Conservation (phyloP, 1,140 invertebrate genomes). For the Achatina immaculata region DNA sequence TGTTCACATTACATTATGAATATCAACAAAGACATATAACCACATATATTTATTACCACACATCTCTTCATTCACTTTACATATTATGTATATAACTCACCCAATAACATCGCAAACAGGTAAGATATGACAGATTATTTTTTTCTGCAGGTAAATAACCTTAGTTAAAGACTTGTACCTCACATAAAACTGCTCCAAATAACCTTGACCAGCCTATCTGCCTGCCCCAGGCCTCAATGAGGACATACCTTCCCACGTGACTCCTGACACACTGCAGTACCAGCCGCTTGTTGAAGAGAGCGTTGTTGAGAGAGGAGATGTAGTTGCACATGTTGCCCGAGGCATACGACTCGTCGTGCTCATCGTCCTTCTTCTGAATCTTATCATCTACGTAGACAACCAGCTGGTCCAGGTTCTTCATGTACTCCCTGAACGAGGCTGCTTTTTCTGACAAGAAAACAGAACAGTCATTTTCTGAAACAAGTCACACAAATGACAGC, state of each 20-base stretch:
- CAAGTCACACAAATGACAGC: no score
- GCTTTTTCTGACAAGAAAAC: slow-evolving; percentile 40
- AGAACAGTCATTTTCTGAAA: no score
- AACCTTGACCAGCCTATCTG: slow-evolving; percentile 73
- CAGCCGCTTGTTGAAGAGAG: slow-evolving; percentile 72
- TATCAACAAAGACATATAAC: no score
- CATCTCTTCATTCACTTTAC: no score
- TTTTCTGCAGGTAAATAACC: no score
- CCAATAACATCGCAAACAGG: no score
- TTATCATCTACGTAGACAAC: slow-evolving; percentile 74
- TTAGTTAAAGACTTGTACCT: slow-evolving; percentile 68
- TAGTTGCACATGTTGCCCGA: slow-evolving; percentile 72
- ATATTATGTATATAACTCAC: no score
- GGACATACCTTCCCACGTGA: slow-evolving; percentile 74
- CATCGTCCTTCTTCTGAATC: slow-evolving; percentile 59
- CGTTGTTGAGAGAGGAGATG: slow-evolving; percentile 74
- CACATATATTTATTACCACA: no score
- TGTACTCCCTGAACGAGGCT: slow-evolving; percentile 62
- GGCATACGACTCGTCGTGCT: slow-evolving; percentile 57
- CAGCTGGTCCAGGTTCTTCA: slow-evolving; percentile 74
- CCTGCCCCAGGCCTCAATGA: slow-evolving; percentile 74
- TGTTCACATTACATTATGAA: no score
- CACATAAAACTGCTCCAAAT: slow-evolving; percentile 75
- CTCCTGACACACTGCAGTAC: slow-evolving; percentile 73
- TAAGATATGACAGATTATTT: no score